Conservation (phyloP, 2,113 vertebrate species). For the Prionailurus viverrinus region DNA sequence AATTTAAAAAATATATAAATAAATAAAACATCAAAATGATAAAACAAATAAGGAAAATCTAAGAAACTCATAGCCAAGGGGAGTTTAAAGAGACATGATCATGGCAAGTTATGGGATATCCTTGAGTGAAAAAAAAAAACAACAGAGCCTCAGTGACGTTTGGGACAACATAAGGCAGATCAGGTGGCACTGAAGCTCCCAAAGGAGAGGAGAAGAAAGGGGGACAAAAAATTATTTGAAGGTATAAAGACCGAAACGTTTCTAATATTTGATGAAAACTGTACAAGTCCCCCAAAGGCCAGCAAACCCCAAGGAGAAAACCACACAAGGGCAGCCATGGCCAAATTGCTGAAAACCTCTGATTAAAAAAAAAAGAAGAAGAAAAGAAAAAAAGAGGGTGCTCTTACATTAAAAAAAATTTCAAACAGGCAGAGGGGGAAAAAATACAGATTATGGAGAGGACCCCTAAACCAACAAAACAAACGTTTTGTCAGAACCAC, state of each 20-base stretch:
- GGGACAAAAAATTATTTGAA: neutral
- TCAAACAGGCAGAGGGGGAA: neutral
- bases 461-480: neutral
- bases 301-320: neutral
- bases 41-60: neutral
- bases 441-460: neutral
- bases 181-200: neutral
- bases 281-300: neutral
- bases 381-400: neutral
- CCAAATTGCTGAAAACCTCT: too few species aligned
- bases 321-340: neutral
- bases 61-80: neutral
- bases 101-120: neutral
- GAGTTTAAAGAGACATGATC: neutral
- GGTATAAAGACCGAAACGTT: neutral
- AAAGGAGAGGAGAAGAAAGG: neutral
- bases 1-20: too few species aligned
- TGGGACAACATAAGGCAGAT: neutral
- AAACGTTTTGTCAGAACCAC: neutral
- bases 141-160: neutral
- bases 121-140: neutral
- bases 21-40: too few species aligned
- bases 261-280: neutral
- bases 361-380: neutral
- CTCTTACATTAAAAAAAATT: neutral